A percentile compares a stretch with the other conserved stretches of the same genome.
Conservation (phyloP, 2,797 vertebrate genomes). For the Sebastes nivosus region DNA sequence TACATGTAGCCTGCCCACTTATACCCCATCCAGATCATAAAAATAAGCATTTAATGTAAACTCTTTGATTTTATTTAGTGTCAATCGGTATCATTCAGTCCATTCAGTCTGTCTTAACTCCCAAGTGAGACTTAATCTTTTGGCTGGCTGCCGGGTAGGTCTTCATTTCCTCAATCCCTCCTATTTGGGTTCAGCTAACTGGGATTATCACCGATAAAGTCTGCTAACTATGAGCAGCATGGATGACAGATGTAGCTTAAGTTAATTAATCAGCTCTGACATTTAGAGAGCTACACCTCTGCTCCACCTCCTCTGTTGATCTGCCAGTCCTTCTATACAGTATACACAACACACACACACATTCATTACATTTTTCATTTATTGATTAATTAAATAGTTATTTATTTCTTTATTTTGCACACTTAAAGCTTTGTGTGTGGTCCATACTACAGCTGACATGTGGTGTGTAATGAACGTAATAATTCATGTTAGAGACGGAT, state of each 20-base stretch:
- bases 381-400: slow-evolving; percentile 10
- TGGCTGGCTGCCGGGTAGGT: slow-evolving; percentile 18
- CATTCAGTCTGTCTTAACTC: slow-evolving; percentile 15
- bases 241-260: slow-evolving; percentile 64
- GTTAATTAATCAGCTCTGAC: slow-evolving; percentile 60
- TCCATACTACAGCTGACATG: not conserved
- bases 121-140: slow-evolving; percentile 42
- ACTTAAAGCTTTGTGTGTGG: not conserved
- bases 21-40: not conserved
- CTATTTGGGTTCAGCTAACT: slow-evolving; percentile 45
- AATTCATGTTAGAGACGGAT: slow-evolving; percentile 25
- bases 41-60: not conserved
- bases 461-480: not conserved
- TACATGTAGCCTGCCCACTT: not conserved
- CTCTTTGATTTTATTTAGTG: not conserved
- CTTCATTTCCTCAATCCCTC: slow-evolving; percentile 43
- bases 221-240: slow-evolving; percentile 55
- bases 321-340: not conserved
- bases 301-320: slow-evolving; percentile 9
- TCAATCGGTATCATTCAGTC: not conserved
- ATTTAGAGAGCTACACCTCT: slow-evolving; percentile 55
- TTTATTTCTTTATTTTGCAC: not conserved
- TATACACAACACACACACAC: not conserved
- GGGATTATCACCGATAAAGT: slow-evolving; percentile 49
- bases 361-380: not conserved